These are phyloP conservation scores for Diachrysia chrysitis DNA, from an alignment of 2,888 invertebrate species.

Conservation along the genomic window DNA sequence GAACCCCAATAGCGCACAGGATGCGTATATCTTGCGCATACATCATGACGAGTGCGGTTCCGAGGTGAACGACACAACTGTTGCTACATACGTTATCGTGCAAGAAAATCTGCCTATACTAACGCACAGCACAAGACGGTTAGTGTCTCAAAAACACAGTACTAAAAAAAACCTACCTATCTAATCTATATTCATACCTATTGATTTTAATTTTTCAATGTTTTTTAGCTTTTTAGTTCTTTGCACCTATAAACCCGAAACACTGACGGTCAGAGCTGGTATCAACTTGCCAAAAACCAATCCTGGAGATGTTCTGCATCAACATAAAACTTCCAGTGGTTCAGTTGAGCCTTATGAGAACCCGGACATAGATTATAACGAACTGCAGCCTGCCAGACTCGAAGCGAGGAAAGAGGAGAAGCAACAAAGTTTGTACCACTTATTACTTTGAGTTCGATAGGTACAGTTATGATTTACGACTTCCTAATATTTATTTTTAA, in stretches of 20 bases:
- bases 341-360: constrained; percentile 83
- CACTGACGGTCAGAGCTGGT: constrained; percentile 94
- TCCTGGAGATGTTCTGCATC: constrained; percentile 84
- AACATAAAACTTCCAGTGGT: constrained; percentile 78
- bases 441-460: constrained; percentile 21
- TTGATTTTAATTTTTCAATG: not conserved
- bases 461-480: constrained; percentile 29
- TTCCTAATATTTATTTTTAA: constrained; percentile 32
- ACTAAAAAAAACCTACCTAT: not conserved
- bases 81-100: constrained; percentile 94
- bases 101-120: constrained; percentile 95
- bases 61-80: constrained; percentile 93
- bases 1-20: constrained; percentile 92
- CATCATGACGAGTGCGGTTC: constrained; percentile 93
- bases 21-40: constrained; percentile 93
- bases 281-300: constrained; percentile 91
- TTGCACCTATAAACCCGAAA: constrained; percentile 95
- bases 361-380: constrained; percentile 82
- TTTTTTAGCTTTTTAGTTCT: constrained; percentile 92
- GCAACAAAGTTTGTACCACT: constrained; percentile 74
- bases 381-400: constrained; percentile 84
- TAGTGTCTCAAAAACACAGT: constrained; percentile 19
- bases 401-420: constrained; percentile 80
- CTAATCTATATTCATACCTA: not conserved
- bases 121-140: constrained; percentile 94